These are phyloP conservation scores for Calidris pugnax DNA, from an alignment of 2,113 vertebrate genomes.

Conservation along the genomic window DNA sequence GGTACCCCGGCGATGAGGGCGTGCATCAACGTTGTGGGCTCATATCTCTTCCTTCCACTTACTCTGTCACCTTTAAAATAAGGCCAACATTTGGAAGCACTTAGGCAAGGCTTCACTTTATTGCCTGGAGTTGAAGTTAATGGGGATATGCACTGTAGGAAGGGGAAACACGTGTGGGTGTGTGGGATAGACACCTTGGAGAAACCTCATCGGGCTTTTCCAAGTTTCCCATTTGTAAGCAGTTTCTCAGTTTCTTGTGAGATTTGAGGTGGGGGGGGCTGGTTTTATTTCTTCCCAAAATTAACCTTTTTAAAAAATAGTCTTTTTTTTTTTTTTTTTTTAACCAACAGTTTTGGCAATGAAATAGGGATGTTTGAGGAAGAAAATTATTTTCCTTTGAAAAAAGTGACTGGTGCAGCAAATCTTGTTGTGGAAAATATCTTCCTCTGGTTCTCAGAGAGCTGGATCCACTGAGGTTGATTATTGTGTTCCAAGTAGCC, in stretches of 20 bases:
- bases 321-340: not conserved
- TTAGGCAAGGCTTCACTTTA: not conserved
- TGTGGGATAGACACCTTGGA: not conserved
- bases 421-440: not conserved
- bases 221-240: not conserved
- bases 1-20: fast-evolving
- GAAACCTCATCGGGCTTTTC: not conserved
- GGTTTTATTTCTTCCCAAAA: not conserved
- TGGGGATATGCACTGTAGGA: fast-evolving
- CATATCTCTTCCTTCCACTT: not conserved
- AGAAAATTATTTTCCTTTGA: not conserved
- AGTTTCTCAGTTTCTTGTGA: not conserved
- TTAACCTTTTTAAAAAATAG: not conserved
- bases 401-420: not conserved
- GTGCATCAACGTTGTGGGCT: not conserved
- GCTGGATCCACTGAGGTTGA: not conserved
- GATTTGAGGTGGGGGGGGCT: not conserved
- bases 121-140: not conserved
- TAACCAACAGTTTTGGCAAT: not conserved
- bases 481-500: not conserved
- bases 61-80: not conserved
- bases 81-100: not conserved
- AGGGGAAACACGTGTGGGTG: fast-evolving
- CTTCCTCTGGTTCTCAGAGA: not conserved
- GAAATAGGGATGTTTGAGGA: not conserved